Conservation (phyloP, 2,113 vertebrate genomes). For the Menura novaehollandiae region DNA sequence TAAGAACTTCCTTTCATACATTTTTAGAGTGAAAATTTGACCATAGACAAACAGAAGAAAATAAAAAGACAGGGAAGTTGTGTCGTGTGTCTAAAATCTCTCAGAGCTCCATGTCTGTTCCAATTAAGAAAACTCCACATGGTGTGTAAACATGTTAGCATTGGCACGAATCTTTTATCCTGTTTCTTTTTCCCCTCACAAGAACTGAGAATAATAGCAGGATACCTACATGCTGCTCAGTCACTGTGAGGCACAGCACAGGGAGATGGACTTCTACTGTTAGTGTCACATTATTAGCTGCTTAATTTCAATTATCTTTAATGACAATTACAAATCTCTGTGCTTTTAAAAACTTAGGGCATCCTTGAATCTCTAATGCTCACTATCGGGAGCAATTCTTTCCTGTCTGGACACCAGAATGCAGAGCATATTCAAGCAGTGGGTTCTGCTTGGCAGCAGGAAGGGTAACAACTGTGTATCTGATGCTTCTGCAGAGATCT, state of each 20-base stretch:
- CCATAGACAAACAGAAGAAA: not conserved
- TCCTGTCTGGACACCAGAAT: not conserved
- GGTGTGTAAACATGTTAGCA: not conserved
- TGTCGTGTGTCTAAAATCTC: not conserved
- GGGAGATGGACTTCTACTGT: not conserved
- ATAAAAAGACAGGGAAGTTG: not conserved
- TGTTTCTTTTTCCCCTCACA: not conserved
- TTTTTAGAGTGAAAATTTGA: slow-evolving; percentile 1
- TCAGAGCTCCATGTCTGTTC: not conserved
- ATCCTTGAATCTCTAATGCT: not conserved
- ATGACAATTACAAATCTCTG: not conserved
- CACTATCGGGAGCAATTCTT: not conserved
- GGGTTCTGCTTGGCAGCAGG: not conserved
- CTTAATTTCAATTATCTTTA: not conserved
- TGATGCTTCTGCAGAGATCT: not conserved
- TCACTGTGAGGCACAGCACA: not conserved
- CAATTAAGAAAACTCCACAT: slow-evolving; percentile 25
- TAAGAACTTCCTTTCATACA: not conserved
- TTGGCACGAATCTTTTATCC: not conserved
- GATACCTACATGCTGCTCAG: not conserved
- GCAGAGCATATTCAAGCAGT: not conserved
- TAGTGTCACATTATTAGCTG: not conserved
- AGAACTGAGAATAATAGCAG: not conserved
- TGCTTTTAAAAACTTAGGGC: not conserved
- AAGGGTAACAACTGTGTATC: not conserved